Evolutionary conservation across 2,888 invertebrate genomes (phyloP).

Genomic region (Volucella bombylans): DNA sequence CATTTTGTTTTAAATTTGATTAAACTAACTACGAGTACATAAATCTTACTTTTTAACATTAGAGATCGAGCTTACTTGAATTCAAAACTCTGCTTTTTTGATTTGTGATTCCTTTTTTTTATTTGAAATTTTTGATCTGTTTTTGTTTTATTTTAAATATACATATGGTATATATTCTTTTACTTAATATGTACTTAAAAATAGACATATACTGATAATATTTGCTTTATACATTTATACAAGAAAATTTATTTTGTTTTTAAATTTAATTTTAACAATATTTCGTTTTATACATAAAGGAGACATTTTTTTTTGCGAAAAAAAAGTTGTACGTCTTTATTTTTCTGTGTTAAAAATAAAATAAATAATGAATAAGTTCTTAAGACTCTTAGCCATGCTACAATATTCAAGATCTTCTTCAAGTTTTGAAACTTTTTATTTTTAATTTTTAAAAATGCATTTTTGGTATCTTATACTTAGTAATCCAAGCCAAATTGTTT

Average conservation of each 20-base stretch:
- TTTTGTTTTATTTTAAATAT: no score
- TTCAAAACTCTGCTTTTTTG: slow-evolving; percentile 19
- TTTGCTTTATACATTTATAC: slow-evolving; percentile 70
- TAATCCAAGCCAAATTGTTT: slow-evolving; percentile 22
- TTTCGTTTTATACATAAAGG: slow-evolving; percentile 41
- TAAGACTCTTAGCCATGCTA: slow-evolving; percentile 35
- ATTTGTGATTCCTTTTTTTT: slow-evolving; percentile 9
- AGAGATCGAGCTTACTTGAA: slow-evolving; percentile 55
- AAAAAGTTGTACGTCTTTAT: slow-evolving; percentile 12
- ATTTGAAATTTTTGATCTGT: neutral
- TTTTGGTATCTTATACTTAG: slow-evolving; percentile 63
- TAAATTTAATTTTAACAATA: slow-evolving; percentile 6
- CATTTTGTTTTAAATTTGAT: slow-evolving; percentile 17
- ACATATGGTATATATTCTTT: neutral
- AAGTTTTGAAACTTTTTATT: slow-evolving; percentile 8
- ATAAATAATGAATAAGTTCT: slow-evolving; percentile 42
- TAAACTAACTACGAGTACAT: slow-evolving; percentile 38
- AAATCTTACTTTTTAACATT: slow-evolving; percentile 44
- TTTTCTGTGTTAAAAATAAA: slow-evolving; percentile 18
- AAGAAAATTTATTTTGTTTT: slow-evolving; percentile 26
- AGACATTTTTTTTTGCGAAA: slow-evolving; percentile 22
- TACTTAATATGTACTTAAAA: slow-evolving; percentile 28
- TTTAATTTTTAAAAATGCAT: slow-evolving; percentile 65
- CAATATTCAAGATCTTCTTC: slow-evolving; percentile 23
- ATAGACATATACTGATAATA: slow-evolving; percentile 19